phyloP scores from a whole-genome alignment of 2,797 vertebrate species.

The Clangula hyemalis region DNA sequence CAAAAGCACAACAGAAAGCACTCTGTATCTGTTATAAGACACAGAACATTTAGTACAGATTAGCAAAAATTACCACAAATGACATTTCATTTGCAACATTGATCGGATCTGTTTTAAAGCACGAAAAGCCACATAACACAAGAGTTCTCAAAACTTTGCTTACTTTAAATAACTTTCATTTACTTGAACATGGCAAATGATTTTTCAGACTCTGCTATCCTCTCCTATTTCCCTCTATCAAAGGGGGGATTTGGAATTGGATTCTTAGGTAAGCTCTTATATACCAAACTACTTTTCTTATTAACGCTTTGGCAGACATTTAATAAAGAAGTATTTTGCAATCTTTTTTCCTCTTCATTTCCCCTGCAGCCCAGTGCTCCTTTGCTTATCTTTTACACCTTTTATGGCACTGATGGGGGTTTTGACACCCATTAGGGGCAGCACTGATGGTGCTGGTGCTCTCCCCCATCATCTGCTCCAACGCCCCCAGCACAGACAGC shows the following conservation, averaged over 20 bases:
- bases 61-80: neutral
- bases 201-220: neutral
- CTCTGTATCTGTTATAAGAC: neutral
- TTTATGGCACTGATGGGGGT: neutral
- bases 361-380: neutral
- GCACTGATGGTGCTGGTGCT: neutral
- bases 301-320: neutral
- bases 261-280: neutral
- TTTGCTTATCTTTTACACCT: neutral
- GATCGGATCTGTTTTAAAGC: neutral
- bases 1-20: constrained; percentile 19
- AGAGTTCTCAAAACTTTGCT: neutral
- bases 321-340: too few relatives aligned
- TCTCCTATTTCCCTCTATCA: neutral
- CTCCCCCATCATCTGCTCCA: neutral
- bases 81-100: neutral
- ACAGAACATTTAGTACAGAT: constrained; percentile 33
- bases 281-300: neutral
- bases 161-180: neutral
- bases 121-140: neutral
- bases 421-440: neutral
- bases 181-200: neutral
- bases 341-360: rapidly evolving
- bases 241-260: neutral
- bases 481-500: neutral